Percentiles rank a stretch among this genome's conserved stretches.
Conservation (phyloP, 2,888 invertebrate species). For the Tipula vernalis region DNA sequence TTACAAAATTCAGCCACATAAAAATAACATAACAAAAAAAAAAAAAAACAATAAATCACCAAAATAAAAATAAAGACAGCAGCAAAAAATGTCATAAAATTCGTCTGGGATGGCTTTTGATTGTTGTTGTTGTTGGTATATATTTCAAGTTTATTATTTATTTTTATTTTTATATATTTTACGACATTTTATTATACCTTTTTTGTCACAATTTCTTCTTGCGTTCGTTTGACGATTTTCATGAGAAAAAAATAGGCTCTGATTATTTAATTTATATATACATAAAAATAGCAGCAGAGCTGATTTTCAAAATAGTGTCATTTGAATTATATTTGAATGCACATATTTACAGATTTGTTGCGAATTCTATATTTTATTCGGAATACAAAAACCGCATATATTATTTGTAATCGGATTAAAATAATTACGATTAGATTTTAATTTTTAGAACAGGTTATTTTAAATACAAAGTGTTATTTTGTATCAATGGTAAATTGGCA, state of each 20-base stretch:
- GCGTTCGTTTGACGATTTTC: neutral
- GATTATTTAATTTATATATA: neutral
- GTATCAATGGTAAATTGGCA: no score
- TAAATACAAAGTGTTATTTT: no score
- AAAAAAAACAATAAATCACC: neutral
- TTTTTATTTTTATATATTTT: neutral
- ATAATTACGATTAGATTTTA: no score
- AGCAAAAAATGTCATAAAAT: neutral
- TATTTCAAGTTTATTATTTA: neutral
- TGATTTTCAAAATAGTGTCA: no score
- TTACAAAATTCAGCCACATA: neutral
- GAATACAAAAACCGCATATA: no score
- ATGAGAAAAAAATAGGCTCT: neutral
- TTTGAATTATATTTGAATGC: no score
- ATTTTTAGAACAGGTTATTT: no score
- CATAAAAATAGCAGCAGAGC: no score
- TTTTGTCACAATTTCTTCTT: neutral
- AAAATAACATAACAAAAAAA: neutral
- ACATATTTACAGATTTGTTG: no score
- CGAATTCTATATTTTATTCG: no score
- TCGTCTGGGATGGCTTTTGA: neutral
- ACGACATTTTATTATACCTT: neutral
- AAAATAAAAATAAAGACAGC: neutral
- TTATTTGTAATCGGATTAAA: no score
- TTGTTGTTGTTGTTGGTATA: neutral